A percentile compares a stretch with the other conserved stretches of the same genome.
Evolutionary conservation across 53 echinoderm and acorn worm genomes (phyloP).

Genomic region (Antedon mediterranea): DNA sequence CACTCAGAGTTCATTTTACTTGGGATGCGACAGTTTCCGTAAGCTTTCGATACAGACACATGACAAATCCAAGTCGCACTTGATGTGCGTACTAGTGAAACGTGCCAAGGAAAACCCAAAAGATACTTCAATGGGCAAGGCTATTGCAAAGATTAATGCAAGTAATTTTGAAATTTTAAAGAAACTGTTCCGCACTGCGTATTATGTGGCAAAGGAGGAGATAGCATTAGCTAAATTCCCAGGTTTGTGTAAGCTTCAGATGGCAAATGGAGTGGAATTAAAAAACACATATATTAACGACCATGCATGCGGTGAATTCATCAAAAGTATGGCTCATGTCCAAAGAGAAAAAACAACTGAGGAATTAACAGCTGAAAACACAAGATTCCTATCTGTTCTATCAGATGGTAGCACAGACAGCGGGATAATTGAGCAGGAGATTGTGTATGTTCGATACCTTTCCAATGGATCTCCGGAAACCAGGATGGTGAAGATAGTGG

Average conservation of each 20-base stretch:
- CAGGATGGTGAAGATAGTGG: neutral
- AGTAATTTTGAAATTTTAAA: neutral
- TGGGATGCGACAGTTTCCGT: neutral
- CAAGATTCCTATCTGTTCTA: neutral
- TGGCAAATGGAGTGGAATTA: neutral
- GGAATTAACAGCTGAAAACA: neutral
- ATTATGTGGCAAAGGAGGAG: neutral
- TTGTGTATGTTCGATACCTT: neutral
- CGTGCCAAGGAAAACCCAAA: neutral
- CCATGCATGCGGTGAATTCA: neutral
- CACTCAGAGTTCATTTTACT: neutral
- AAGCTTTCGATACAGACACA: neutral
- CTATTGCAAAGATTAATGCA: neutral
- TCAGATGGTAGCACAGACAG: constrained; percentile 1
- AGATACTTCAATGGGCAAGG: neutral
- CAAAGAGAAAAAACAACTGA: neutral
- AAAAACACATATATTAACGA: neutral
- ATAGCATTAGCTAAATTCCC: neutral
- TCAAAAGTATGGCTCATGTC: neutral
- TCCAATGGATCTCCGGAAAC: neutral
- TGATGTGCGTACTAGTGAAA: neutral
- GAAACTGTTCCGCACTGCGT: neutral
- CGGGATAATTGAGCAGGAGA: neutral
- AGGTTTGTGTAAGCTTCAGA: neutral
- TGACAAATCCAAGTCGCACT: neutral